Conservation (phyloP, 2,888 invertebrate genomes). For the Ephialtes manifestator region DNA sequence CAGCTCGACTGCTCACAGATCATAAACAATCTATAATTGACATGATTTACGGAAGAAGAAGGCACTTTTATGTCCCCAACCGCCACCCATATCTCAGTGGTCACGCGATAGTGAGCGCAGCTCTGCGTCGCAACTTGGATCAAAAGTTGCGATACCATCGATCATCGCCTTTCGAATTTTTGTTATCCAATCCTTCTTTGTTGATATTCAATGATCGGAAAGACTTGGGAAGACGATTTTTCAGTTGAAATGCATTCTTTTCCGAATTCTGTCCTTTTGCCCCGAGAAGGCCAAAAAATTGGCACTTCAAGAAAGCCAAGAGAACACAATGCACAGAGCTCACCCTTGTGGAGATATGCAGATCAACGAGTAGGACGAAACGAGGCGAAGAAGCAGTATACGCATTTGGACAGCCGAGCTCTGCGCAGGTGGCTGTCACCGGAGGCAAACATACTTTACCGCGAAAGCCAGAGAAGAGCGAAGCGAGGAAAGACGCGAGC, state of each 20-base stretch:
- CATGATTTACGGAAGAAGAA: constrained; percentile 79
- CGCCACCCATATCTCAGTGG: constrained; percentile 37
- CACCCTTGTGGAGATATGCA: constrained; percentile 77
- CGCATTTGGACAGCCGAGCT: constrained; percentile 72
- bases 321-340: constrained; percentile 23
- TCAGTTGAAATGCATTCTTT: not conserved
- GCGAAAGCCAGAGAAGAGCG: constrained; percentile 70
- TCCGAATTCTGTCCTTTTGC: too few relatives aligned
- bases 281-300: constrained; percentile 36
- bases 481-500: constrained; percentile 74
- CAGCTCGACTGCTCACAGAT: constrained; percentile 68
- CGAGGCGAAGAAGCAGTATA: constrained; percentile 34
- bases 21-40: constrained; percentile 85
- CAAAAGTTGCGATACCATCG: constrained; percentile 40
- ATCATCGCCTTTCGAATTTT: constrained; percentile 34
- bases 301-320: constrained; percentile 3
- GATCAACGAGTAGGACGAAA: constrained; percentile 74
- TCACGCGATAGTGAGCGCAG: constrained; percentile 49
- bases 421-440: constrained; percentile 84
- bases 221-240: not conserved
- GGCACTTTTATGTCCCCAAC: constrained; percentile 19
- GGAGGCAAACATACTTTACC: constrained; percentile 82
- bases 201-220: not conserved
- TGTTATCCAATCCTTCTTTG: not conserved
- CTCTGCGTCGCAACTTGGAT: constrained; percentile 7